Evolutionary conservation across 2,113 vertebrate genomes (phyloP), one percentile per base, ranked within the genome.

Genomic region (Psephotus haematonotus): DNA sequence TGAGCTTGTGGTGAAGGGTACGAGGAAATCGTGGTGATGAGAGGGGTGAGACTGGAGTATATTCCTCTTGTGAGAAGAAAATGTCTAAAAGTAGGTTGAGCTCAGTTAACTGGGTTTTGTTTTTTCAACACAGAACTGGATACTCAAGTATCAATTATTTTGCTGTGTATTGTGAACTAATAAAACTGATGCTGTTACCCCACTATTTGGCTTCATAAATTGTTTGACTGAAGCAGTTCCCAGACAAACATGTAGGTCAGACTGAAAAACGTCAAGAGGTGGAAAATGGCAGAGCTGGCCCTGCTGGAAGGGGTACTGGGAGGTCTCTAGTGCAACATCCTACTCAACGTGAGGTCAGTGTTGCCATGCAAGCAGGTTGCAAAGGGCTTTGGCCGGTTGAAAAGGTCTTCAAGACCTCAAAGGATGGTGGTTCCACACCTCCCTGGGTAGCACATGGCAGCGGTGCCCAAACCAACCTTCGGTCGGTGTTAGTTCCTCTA

Each of bases 271-370:
- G 3, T 22, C 17, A 16, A 9, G 29, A 35, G 31, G 9, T 55
- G 47, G 53, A 47, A 62, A 62, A 43, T 7, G 25, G 52, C 28
- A 50, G 44, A 68, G 6, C n/a, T 5, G 1, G n/a, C n/a, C 29
- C 41, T 27, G 39, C 13, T 24, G 27, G 46, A n/a, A 43, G 75
- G 25, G 46, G 14, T 46, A 6, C 4, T 18, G n/a, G 44, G 46
- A 53, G 46, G 75, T 35, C 60, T 41, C 9, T 23, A 5, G 52
- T 9, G 60, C 43, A 28, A 4, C 0, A 2, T 65, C 31, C 31
- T 3, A 16, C 43, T 49, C 17, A 6, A 3, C 1, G 5, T 4
- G 7, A 50, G 59, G 28, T n/a, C 16, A 4, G n/a, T 25, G 1
- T 7, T 57, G 50, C 71, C 67, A 6, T 52, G 41, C 9, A 9